phyloP scores from a whole-genome alignment of 2,113 vertebrate species.

The Cnemophilus loriae region DNA sequence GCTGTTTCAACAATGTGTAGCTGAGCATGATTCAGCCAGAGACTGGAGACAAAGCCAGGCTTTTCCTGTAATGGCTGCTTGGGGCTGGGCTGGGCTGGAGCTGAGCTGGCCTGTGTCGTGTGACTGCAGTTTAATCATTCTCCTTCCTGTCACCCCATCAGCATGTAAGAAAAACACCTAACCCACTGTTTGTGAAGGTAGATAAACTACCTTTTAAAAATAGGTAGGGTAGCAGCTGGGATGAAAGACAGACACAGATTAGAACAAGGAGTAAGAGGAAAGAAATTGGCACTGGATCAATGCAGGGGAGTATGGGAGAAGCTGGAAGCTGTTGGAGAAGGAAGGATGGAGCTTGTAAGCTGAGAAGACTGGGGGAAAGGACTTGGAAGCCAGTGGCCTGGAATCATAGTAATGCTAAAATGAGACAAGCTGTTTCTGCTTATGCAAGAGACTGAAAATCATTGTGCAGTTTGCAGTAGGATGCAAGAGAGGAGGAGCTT shows the following conservation, averaged over 20 bases:
- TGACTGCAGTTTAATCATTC: background rate
- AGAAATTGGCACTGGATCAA: background rate
- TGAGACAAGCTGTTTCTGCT: background rate
- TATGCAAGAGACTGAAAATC: background rate
- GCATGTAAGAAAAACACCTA: background rate
- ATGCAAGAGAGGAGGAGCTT: background rate
- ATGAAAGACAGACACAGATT: background rate
- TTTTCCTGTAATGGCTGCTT: slow-evolving; percentile 55
- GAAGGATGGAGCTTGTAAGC: background rate
- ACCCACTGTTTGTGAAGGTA: background rate
- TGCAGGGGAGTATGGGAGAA: background rate
- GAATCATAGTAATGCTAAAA: background rate
- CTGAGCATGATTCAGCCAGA: background rate
- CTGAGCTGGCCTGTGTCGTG: background rate
- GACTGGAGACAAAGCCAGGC: slow-evolving; percentile 46
- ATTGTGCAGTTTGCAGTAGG: background rate
- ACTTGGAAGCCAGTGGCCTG: background rate
- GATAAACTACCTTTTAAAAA: background rate
- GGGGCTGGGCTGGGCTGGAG: slow-evolving; percentile 18
- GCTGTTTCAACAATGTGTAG: background rate
- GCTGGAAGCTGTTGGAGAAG: background rate
- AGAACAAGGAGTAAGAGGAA: background rate
- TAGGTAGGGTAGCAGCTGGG: background rate
- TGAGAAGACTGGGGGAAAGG: background rate
- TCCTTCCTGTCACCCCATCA: background rate